Percentiles rank a stretch among this genome's conserved stretches.
phyloP scores from a whole-genome alignment of 2,888 invertebrate species.

The Pedicia rivosa region DNA sequence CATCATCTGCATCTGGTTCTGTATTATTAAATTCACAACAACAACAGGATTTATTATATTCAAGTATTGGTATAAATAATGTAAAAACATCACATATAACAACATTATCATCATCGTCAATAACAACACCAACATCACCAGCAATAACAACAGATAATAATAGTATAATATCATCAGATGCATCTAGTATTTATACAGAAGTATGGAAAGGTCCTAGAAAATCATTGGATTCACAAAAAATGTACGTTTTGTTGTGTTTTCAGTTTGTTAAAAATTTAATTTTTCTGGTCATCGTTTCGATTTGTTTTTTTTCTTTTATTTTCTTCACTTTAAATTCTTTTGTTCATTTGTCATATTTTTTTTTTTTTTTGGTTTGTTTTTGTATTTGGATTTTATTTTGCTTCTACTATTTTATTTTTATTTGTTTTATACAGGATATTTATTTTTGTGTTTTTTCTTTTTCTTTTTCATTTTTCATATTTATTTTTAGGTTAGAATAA shows the following conservation, averaged over 20 bases:
- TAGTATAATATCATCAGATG: conserved; percentile 20
- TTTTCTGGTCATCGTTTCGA: too few relatives aligned
- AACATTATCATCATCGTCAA: neutral
- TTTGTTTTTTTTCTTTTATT: conserved; percentile 1
- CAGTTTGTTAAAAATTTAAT: conserved; percentile 2
- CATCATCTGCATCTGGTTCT: conserved; percentile 30
- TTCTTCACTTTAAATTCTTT: neutral
- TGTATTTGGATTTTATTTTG: neutral
- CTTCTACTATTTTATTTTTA: too few relatives aligned
- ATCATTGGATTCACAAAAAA: conserved; percentile 27
- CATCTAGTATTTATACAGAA: conserved; percentile 25
- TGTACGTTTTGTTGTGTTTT: conserved; percentile 19
- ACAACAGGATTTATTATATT: conserved; percentile 11
- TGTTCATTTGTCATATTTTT: neutral
- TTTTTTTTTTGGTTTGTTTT: neutral
- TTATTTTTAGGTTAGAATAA: too few relatives aligned
- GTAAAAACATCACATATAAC: conserved; percentile 13
- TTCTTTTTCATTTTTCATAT: too few relatives aligned
- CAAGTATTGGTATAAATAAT: conserved; percentile 10
- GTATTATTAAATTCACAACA: conserved; percentile 26
- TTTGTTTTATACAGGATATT: neutral
- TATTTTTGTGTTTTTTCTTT: neutral
- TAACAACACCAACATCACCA: conserved; percentile 7
- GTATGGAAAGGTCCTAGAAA: conserved; percentile 32
- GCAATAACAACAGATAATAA: conserved; percentile 13